Conservation (phyloP, 2,113 vertebrate genomes). For the Halcyon senegalensis region DNA sequence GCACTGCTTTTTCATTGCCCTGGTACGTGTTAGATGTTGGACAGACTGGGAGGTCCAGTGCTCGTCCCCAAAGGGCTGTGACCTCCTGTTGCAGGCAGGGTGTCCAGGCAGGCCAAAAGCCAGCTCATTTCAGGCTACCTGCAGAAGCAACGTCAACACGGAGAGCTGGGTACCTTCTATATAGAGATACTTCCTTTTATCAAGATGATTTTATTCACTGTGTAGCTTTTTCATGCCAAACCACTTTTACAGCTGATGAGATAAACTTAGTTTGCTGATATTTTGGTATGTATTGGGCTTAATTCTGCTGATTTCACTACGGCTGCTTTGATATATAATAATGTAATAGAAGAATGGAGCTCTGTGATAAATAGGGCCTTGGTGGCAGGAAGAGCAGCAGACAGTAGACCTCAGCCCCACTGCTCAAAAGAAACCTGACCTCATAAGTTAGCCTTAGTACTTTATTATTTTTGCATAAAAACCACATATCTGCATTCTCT, state of each 20-base stretch:
- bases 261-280: not conserved
- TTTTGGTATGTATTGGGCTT: not conserved
- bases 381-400: not conserved
- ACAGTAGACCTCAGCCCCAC: too few species aligned
- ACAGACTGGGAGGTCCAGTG: not conserved
- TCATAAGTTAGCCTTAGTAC: not conserved
- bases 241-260: not conserved
- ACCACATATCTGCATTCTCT: not conserved
- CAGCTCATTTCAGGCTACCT: not conserved
- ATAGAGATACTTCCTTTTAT: not conserved
- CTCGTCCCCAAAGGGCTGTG: not conserved
- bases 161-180: not conserved
- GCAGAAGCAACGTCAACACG: rapidly evolving
- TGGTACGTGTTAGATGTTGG: not conserved
- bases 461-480: not conserved
- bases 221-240: not conserved
- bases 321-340: not conserved
- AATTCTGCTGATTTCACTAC: not conserved
- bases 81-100: not conserved
- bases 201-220: not conserved
- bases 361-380: not conserved
- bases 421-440: not conserved
- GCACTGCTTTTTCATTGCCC: not conserved
- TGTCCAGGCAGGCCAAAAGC: not conserved
- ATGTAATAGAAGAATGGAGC: not conserved